Conservation (phyloP, 2,113 vertebrate genomes). For the Mobula birostris region DNA sequence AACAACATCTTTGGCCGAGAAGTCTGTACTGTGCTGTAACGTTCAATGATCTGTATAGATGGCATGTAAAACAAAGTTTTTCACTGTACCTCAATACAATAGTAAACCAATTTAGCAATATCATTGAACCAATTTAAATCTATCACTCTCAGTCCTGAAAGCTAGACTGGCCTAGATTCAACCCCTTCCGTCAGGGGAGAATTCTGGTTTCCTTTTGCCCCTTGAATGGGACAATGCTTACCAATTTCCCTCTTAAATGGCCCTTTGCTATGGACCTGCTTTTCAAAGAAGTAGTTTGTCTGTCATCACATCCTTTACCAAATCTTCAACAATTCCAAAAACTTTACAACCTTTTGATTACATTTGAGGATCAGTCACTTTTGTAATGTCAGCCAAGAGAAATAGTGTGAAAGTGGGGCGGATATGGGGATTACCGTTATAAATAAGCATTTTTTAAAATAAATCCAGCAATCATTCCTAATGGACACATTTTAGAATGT, state of each 20-base stretch:
- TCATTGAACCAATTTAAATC: not conserved
- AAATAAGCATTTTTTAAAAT: not conserved
- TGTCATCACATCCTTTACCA: not conserved
- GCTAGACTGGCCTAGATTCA: not conserved
- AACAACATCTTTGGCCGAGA: too few relatives aligned
- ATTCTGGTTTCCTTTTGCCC: not conserved
- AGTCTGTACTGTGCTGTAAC: too few relatives aligned
- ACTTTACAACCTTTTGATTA: not conserved
- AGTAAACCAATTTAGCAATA: not conserved
- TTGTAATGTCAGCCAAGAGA: not conserved
- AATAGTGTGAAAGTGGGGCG: not conserved
- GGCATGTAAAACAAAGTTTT: too few relatives aligned
- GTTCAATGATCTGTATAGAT: too few relatives aligned
- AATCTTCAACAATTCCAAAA: not conserved
- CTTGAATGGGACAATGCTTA: too few relatives aligned
- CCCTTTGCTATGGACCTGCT: not conserved
- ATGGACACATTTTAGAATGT: not conserved
- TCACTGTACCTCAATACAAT: too few relatives aligned
- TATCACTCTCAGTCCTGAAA: not conserved
- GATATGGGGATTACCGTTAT: not conserved
- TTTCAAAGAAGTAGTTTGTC: not conserved
- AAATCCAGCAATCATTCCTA: not conserved
- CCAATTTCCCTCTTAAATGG: not conserved
- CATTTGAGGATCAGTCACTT: not conserved
- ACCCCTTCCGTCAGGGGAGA: not conserved